Evolutionary conservation across 2,797 vertebrate species (phyloP).

Genomic region (Sphenodon punctatus): DNA sequence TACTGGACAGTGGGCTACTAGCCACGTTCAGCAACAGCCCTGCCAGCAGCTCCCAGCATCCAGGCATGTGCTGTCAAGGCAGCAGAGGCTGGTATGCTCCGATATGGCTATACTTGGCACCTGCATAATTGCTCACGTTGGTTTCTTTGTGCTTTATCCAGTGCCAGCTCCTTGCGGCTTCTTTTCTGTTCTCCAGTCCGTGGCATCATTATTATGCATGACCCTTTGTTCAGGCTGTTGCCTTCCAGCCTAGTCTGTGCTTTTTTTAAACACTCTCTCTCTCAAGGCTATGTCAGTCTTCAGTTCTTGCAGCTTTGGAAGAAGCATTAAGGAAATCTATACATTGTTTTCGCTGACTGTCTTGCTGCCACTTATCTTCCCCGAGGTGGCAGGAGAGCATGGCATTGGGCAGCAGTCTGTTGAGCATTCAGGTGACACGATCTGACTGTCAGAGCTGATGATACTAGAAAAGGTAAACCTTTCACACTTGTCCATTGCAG

Average conservation of each 20-base stretch:
- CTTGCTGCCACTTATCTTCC: neutral
- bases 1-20: constrained; percentile 14
- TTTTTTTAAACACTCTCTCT: too few species aligned
- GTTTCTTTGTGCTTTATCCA: rapidly evolving
- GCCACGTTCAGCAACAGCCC: neutral
- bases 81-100: constrained; percentile 39
- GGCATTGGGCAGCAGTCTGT: neutral
- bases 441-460: neutral
- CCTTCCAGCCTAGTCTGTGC: neutral
- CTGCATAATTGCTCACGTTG: constrained; percentile 1
- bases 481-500: neutral
- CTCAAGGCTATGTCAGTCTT: neutral
- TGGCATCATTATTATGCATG: neutral
- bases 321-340: neutral
- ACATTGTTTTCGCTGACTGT: neutral
- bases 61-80: constrained; percentile 14
- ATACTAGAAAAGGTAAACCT: neutral
- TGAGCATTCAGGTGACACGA: neutral
- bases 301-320: neutral
- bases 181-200: neutral
- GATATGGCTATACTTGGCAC: constrained; percentile 38
- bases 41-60: constrained; percentile 26
- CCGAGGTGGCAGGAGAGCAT: neutral
- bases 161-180: constrained; percentile 15
- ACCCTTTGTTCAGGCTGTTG: constrained; percentile 19